A percentile compares a stretch with the other conserved stretches of the same genome.
These are phyloP conservation scores for Delia radicum DNA, from an alignment of 1,140 invertebrate species.

Conservation along the genomic window DNA sequence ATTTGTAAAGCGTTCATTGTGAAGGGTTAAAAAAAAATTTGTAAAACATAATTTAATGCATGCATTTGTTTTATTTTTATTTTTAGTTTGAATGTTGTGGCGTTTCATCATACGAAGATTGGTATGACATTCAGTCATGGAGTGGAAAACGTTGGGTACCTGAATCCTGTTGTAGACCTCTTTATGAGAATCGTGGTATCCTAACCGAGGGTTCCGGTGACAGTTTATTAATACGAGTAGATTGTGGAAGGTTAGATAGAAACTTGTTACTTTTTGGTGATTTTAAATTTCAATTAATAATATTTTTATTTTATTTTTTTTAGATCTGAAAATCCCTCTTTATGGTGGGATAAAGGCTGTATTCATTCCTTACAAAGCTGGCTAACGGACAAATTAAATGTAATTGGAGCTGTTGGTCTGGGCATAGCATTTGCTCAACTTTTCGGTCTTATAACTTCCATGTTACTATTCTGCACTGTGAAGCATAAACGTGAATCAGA, in stretches of 20 bases:
- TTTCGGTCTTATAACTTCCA: constrained; percentile 73
- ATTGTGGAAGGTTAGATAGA: constrained; percentile 44
- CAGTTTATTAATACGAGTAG: constrained; percentile 38
- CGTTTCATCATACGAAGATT: constrained; percentile 78
- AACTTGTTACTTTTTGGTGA: no score
- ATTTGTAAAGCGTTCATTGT: no score
- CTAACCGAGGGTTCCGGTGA: constrained; percentile 57
- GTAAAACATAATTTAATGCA: no score
- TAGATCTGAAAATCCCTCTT: constrained; percentile 60
- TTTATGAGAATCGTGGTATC: constrained; percentile 53
- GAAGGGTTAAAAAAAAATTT: no score
- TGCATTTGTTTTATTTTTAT: neutral
- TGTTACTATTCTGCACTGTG: constrained; percentile 75
- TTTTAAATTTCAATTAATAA: neutral
- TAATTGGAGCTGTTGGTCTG: constrained; percentile 70
- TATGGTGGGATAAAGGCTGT: constrained; percentile 71
- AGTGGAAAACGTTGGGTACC: constrained; percentile 72
- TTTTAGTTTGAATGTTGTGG: constrained; percentile 80
- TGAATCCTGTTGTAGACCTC: constrained; percentile 74
- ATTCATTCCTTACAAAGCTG: constrained; percentile 67
- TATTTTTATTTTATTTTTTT: neutral
- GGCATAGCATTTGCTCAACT: constrained; percentile 72
- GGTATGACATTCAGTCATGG: constrained; percentile 81
- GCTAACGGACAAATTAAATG: constrained; percentile 68
- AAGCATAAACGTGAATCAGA: constrained; percentile 69